Conservation (phyloP, 2,888 invertebrate species). For the Ormyrus nitidulus region DNA sequence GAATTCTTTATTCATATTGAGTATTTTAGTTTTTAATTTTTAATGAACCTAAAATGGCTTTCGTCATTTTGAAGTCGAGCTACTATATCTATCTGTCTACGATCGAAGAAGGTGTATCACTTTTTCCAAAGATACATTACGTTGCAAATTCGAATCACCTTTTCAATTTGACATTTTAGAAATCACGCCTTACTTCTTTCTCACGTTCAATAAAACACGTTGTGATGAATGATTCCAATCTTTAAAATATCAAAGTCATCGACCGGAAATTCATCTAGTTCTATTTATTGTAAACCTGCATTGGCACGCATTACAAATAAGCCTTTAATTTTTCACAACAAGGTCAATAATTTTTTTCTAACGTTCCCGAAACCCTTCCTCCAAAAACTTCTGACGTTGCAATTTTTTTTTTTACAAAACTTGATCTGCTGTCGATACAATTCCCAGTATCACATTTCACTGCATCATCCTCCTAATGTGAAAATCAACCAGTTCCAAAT, state of each 20-base stretch:
- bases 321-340: conserved; percentile 43
- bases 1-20: no score
- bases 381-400: conserved; percentile 41
- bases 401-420: conserved; percentile 13
- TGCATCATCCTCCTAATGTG: background rate
- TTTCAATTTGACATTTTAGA: conserved; percentile 24
- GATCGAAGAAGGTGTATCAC: background rate
- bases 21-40: background rate
- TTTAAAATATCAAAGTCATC: conserved; percentile 46
- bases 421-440: background rate
- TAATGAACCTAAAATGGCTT: background rate
- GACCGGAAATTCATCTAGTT: conserved; percentile 35
- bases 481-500: background rate
- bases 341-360: conserved; percentile 20
- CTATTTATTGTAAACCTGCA: conserved; percentile 12
- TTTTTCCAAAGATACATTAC: conserved; percentile 20
- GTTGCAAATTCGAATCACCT: conserved; percentile 27
- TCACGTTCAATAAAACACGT: conserved; percentile 19
- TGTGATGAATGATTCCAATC: conserved; percentile 37
- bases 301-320: conserved; percentile 30
- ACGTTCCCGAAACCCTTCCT: conserved; percentile 22
- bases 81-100: no score
- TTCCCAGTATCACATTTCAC: conserved; percentile 27
- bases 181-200: conserved; percentile 51
- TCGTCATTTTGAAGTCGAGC: no score